Percentiles rank a stretch among this genome's conserved stretches.
Evolutionary conservation across 2,888 invertebrate genomes (phyloP).

Genomic region (Acanthopleura granulata): DNA sequence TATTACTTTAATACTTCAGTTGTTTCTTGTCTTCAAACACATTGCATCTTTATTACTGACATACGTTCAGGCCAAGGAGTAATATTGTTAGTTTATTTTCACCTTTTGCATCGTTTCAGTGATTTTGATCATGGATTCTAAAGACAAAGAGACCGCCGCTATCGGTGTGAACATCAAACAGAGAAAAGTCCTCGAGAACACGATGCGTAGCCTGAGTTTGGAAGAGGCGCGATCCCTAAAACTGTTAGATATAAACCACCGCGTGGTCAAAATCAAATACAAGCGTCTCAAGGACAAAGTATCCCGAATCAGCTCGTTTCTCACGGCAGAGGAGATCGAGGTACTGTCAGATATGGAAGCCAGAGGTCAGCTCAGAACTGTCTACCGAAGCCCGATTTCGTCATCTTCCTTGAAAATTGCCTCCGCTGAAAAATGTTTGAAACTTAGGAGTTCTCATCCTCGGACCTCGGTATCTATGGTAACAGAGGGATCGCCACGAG

Average conservation of each 20-base stretch:
- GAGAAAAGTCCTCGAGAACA: conserved; percentile 57
- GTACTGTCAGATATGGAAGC: conserved; percentile 50
- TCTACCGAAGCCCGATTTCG: conserved; percentile 39
- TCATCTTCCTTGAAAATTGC: conserved; percentile 54
- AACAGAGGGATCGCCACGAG: background rate
- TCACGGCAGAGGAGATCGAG: conserved; percentile 51
- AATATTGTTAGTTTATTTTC: too few relatives aligned
- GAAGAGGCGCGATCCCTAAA: conserved; percentile 56
- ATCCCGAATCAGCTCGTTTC: conserved; percentile 52
- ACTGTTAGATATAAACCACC: conserved; percentile 56
- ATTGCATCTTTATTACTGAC: too few relatives aligned
- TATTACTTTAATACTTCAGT: too few relatives aligned
- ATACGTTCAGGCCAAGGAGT: too few relatives aligned
- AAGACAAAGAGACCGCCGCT: conserved; percentile 49
- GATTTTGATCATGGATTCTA: background rate
- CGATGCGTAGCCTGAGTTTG: conserved; percentile 48
- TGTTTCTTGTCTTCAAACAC: too few relatives aligned
- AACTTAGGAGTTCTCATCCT: conserved; percentile 26
- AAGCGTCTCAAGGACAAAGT: conserved; percentile 57
- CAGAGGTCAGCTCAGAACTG: conserved; percentile 47
- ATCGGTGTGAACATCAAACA: conserved; percentile 59
- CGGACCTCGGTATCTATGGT: background rate
- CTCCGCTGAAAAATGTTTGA: conserved; percentile 52
- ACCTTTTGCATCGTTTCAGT: background rate
- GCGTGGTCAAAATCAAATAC: conserved; percentile 55